phyloP scores from a whole-genome alignment of 2,888 invertebrate species.

The Axea sp. region DNA sequence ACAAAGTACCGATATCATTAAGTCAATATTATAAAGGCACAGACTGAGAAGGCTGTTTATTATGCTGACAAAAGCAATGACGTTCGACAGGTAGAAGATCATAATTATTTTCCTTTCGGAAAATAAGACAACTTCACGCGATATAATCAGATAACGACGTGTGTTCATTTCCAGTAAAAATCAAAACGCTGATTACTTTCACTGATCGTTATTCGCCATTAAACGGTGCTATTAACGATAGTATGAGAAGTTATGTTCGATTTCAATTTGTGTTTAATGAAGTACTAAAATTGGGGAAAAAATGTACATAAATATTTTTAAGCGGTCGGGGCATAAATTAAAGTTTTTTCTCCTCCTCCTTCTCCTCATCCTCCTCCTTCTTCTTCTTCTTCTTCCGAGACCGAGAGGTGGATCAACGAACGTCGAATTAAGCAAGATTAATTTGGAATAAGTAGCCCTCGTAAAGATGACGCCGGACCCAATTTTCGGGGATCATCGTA shows the following conservation, averaged over 20 bases:
- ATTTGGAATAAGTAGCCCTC: constrained; percentile 51
- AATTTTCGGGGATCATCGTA: constrained; percentile 53
- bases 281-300: constrained; percentile 31
- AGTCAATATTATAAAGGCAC: constrained; percentile 5
- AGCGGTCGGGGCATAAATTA: constrained; percentile 19
- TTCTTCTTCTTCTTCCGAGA: no score
- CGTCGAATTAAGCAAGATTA: constrained; percentile 56
- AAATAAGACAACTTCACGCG: no score
- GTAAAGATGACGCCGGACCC: constrained; percentile 48
- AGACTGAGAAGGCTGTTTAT: background rate
- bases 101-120: constrained; percentile 3
- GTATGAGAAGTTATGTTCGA: constrained; percentile 15
- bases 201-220: constrained; percentile 27
- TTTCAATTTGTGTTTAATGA: constrained; percentile 33
- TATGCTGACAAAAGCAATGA: background rate
- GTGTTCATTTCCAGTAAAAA: constrained; percentile 1
- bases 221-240: background rate
- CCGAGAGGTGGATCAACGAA: constrained; percentile 26
- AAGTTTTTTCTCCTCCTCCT: background rate
- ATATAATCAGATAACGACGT: constrained; percentile 22
- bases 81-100: constrained; percentile 2
- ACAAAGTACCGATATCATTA: constrained; percentile 1
- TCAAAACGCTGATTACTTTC: constrained; percentile 11
- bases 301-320: constrained; percentile 33
- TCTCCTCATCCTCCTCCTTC: no score